Evolutionary conservation across 2,113 vertebrate genomes (phyloP).

Genomic region (Misgurnus mizolepis): DNA sequence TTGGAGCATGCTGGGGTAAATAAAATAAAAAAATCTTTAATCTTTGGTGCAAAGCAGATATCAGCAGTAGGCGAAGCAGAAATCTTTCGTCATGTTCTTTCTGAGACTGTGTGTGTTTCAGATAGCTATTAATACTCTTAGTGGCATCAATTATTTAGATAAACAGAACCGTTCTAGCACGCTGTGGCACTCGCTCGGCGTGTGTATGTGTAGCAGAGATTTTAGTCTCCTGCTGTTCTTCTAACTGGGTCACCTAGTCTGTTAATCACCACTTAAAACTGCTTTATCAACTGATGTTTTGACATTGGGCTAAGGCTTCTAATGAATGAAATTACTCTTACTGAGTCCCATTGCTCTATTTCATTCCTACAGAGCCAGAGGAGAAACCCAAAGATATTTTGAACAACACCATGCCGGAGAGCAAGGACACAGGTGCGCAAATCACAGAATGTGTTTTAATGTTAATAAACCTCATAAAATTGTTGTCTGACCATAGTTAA

Average conservation of each 20-base stretch:
- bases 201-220: conserved; percentile 45
- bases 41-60: background rate
- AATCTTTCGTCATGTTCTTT: conserved; percentile 32
- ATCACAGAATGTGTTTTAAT: background rate
- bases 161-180: conserved; percentile 48
- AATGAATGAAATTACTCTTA: background rate
- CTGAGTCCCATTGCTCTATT: background rate
- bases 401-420: conserved; percentile 61
- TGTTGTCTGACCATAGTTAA: too few species aligned
- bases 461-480: too few species aligned
- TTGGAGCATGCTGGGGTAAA: conserved; percentile 92
- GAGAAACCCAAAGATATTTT: conserved; percentile 58
- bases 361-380: conserved; percentile 51
- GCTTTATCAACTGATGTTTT: conserved; percentile 10
- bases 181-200: conserved; percentile 43
- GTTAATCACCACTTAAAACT: conserved; percentile 64
- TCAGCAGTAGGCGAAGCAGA: conserved; percentile 37
- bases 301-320: background rate
- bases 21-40: conserved; percentile 12
- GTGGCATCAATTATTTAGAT: conserved; percentile 74
- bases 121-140: conserved; percentile 69
- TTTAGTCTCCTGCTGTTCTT: conserved; percentile 55
- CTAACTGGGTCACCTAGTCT: conserved; percentile 63
- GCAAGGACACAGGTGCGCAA: conserved; percentile 53
- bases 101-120: conserved; percentile 60